Evolutionary conservation across 2,113 vertebrate species (phyloP).

Genomic region (Lamprotornis superbus): DNA sequence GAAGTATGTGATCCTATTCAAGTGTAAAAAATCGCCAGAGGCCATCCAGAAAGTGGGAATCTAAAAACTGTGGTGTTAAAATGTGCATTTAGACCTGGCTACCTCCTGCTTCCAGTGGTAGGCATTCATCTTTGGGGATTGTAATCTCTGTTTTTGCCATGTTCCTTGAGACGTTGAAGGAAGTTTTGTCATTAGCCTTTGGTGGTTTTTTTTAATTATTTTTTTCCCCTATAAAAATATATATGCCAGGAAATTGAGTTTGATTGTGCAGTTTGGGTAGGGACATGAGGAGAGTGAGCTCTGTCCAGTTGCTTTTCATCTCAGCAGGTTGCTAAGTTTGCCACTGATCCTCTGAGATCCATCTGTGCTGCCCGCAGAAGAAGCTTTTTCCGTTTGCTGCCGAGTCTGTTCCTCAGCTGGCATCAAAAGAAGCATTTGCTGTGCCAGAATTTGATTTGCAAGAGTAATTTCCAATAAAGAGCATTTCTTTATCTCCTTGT

Average conservation of each 20-base stretch:
- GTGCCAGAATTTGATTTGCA: slow-evolving; percentile 2
- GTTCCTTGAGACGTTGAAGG: background rate
- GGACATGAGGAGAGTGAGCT: background rate
- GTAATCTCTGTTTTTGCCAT: background rate
- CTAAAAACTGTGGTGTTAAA: background rate
- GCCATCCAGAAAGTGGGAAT: background rate
- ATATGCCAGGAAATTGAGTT: background rate
- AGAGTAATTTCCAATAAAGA: slow-evolving; percentile 19
- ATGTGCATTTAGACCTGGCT: background rate
- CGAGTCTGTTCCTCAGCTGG: background rate
- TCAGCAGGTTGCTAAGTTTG: background rate
- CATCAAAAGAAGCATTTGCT: background rate
- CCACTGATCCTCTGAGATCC: background rate
- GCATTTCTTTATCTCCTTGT: background rate
- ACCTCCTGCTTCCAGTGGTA: background rate
- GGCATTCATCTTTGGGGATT: background rate
- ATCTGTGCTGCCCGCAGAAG: background rate
- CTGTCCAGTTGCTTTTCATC: background rate
- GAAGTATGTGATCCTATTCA: fast-evolving
- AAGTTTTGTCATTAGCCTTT: background rate
- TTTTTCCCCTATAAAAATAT: background rate
- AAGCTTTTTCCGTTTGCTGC: background rate
- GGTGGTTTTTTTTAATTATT: fast-evolving
- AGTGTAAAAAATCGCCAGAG: background rate
- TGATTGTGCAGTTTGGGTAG: background rate